Evolutionary conservation across 2,888 invertebrate genomes (phyloP).

Genomic region (Zeuzera pyrina): DNA sequence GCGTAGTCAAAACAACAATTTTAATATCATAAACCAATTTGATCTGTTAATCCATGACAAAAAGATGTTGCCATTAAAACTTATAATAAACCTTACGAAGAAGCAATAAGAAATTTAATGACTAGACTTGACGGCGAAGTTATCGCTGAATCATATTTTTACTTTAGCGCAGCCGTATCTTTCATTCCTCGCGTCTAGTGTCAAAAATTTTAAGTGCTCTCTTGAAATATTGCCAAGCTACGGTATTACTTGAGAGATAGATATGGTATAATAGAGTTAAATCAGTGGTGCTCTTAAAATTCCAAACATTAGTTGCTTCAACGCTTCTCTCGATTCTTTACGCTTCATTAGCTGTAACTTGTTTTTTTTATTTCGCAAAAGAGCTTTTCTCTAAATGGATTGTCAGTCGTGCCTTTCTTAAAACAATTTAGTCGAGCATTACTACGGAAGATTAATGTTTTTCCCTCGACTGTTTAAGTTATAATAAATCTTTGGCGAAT

Average conservation of each 20-base stretch:
- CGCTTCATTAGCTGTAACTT: slow-evolving; percentile 47
- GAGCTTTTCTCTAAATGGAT: slow-evolving; percentile 42
- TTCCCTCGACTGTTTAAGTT: slow-evolving; percentile 35
- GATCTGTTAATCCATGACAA: slow-evolving; percentile 11
- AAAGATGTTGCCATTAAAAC: background rate
- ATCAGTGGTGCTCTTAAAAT: slow-evolving; percentile 24
- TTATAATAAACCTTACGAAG: slow-evolving; percentile 9
- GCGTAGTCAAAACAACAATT: slow-evolving; percentile 10
- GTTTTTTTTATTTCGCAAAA: slow-evolving; percentile 37
- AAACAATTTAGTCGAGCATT: slow-evolving; percentile 46
- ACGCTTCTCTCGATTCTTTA: slow-evolving; percentile 38
- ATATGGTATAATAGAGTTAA: slow-evolving; percentile 23
- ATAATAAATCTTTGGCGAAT: slow-evolving; percentile 40
- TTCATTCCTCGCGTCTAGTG: slow-evolving; percentile 20
- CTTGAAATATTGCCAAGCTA: slow-evolving; percentile 48
- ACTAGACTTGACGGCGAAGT: slow-evolving; percentile 17
- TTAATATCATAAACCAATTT: slow-evolving; percentile 1
- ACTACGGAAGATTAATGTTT: slow-evolving; percentile 42
- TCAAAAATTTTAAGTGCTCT: slow-evolving; percentile 49
- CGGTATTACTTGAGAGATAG: slow-evolving; percentile 17
- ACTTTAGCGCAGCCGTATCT: slow-evolving; percentile 17
- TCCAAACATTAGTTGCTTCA: slow-evolving; percentile 31
- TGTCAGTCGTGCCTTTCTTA: slow-evolving; percentile 35
- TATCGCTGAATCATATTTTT: slow-evolving; percentile 15
- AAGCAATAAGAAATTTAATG: slow-evolving; percentile 18